These are phyloP conservation scores for Cheirogaleus major DNA, from an alignment of 2,797 vertebrate genomes.

Conservation along the genomic window DNA sequence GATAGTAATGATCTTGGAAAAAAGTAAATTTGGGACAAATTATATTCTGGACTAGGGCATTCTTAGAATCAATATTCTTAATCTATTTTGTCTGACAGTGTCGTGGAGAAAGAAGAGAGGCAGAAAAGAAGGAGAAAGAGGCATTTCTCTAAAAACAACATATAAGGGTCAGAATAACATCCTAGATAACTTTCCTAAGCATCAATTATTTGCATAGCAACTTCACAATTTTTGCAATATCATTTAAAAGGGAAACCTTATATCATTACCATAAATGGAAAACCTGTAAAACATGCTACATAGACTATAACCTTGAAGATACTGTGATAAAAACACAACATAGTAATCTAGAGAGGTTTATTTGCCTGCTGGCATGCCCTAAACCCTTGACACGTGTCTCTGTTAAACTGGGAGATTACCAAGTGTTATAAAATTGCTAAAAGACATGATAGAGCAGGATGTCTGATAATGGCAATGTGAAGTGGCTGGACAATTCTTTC, in stretches of 20 bases:
- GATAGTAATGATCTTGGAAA: neutral
- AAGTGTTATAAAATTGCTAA: neutral
- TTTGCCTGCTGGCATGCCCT: neutral
- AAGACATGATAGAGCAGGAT: neutral
- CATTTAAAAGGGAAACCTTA: neutral
- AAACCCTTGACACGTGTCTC: neutral
- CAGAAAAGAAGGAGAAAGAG: neutral
- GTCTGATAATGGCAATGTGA: neutral
- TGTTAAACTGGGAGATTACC: neutral
- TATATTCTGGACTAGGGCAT: neutral
- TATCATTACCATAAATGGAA: neutral
- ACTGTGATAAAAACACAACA: neutral
- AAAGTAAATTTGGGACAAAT: neutral
- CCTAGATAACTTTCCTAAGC: neutral
- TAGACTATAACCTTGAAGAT: neutral
- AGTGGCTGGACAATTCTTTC: neutral
- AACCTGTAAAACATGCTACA: neutral
- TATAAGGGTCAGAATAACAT: neutral
- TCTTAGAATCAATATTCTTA: neutral
- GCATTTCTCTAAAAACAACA: neutral
- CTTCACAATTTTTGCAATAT: neutral
- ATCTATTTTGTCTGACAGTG: neutral
- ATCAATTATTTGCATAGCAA: neutral
- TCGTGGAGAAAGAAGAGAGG: neutral
- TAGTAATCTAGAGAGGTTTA: neutral